These are phyloP conservation scores for Prunella fulvescens DNA, from an alignment of 2,113 vertebrate species.

Conservation along the genomic window DNA sequence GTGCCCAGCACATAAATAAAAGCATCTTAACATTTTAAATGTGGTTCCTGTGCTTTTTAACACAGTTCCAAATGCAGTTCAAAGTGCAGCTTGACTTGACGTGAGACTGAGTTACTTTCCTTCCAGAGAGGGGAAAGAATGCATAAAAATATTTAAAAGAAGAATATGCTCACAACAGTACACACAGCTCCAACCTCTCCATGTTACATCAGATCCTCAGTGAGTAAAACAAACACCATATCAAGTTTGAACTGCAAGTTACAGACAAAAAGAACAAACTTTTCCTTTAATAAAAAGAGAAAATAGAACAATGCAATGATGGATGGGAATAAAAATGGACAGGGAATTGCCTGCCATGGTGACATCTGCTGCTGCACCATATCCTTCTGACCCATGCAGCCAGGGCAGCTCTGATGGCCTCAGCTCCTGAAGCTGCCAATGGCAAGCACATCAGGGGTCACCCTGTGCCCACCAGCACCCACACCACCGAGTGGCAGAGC, in stretches of 20 bases:
- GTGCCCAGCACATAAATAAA: constrained; percentile 30
- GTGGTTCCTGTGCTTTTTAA: constrained; percentile 38
- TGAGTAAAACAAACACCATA: neutral
- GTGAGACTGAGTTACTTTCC: neutral
- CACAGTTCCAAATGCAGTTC: constrained; percentile 3
- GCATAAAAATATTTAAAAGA: neutral
- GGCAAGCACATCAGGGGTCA: neutral
- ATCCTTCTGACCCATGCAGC: neutral
- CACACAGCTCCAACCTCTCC: neutral
- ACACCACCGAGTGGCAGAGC: rapidly evolving
- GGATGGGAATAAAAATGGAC: neutral
- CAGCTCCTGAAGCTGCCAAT: neutral
- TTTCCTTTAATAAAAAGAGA: neutral
- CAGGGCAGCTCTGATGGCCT: neutral
- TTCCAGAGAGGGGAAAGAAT: neutral
- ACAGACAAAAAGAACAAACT: neutral
- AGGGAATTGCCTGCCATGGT: neutral
- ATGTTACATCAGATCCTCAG: neutral
- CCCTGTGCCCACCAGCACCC: neutral
- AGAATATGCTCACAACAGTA: neutral
- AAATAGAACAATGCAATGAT: neutral
- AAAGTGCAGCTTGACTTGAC: neutral
- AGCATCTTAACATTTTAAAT: constrained; percentile 34
- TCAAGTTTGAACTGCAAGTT: neutral
- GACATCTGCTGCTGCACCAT: neutral